Evolutionary conservation across 2,113 vertebrate species (phyloP), one percentile per base, ranked within the genome.

Genomic region (Salminus brasiliensis): DNA sequence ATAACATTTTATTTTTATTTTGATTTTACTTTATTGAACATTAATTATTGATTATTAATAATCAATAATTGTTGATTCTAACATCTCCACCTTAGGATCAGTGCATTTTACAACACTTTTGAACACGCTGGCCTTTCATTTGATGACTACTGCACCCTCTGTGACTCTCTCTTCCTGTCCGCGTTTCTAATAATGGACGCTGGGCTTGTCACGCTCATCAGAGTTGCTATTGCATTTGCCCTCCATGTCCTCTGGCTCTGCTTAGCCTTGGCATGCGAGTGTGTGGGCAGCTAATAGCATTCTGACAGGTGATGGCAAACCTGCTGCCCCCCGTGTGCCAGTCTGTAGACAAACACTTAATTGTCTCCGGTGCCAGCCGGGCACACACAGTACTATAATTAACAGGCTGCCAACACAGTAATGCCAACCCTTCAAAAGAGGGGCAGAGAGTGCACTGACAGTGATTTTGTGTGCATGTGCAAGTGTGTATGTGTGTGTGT

Each of bases 301-400:
- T 83, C 76, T 83, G 81, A 83, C 81, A 83, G 81, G 76, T 79
- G 76, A 79, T 41, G 55, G 55, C 63, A 68, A 78, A 78, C 75
- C 81, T 70, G 75, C 52, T 69, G 70, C 52, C 53, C 71, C 45
- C 30, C 13, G 27, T 49, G 23, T 80, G 71, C 71, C 76, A 74
- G 71, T 74, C 74, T 63, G 59, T 15, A 53, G 68, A 81, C 74
- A 76, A 76, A 72, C 59, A 63, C 68, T 69, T 60, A 39, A 69
- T 62, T 78, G 76, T 79, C 52, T 60, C 53, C n/a, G 65, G 52
- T 83, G 81, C 76, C 81, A 83, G 70, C 34, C 65, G 34, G 63
- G 53, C 75, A 78, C 75, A 72, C 29, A 73, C 81, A 49, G 75
- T 36, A 29, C 76, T 70, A 73, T 74, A 83, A 83, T 83, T 74